phyloP scores from a whole-genome alignment of 37 sponge, comb jelly and placozoan genomes.

The Mnemiopsis leidyi region DNA sequence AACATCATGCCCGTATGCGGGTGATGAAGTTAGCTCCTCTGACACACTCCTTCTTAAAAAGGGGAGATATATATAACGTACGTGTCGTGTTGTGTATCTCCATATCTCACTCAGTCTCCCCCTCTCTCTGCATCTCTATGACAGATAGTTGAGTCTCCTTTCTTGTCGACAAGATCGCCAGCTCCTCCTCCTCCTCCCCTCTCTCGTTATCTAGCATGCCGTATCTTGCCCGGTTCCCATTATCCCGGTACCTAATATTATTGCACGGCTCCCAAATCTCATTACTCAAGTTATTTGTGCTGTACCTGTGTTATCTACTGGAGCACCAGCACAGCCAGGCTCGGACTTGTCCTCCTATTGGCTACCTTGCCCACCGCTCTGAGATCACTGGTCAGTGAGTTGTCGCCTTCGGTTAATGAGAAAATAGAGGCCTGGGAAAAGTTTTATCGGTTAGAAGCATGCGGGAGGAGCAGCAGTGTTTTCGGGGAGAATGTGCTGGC shows the following conservation, averaged over 20 bases:
- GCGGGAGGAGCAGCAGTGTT: not conserved
- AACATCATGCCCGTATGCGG: not conserved
- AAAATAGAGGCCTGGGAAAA: constrained; percentile 29
- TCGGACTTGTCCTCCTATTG: not conserved
- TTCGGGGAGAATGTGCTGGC: no score
- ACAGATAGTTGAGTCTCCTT: no score
- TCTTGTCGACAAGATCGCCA: no score
- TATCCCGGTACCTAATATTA: not conserved
- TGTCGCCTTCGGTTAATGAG: constrained; percentile 24
- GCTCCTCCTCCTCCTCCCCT: no score
- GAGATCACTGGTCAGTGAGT: not conserved
- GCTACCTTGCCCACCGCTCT: not conserved
- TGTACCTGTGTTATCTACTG: not conserved
- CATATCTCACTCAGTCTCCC: no score
- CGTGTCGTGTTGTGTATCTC: no score
- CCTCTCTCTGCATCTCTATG: no score
- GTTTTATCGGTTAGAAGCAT: constrained; percentile 9
- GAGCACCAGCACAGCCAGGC: not conserved
- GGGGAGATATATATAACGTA: no score
- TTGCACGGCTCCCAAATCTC: not conserved
- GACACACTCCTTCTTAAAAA: no score
- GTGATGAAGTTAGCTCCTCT: no score
- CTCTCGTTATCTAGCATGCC: not conserved
- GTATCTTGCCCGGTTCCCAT: not conserved
- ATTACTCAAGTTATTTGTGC: not conserved